Evolutionary conservation across 2,888 invertebrate species (phyloP), one percentile per base, ranked within the genome.

Genomic region (Drosophila mercatorum): DNA sequence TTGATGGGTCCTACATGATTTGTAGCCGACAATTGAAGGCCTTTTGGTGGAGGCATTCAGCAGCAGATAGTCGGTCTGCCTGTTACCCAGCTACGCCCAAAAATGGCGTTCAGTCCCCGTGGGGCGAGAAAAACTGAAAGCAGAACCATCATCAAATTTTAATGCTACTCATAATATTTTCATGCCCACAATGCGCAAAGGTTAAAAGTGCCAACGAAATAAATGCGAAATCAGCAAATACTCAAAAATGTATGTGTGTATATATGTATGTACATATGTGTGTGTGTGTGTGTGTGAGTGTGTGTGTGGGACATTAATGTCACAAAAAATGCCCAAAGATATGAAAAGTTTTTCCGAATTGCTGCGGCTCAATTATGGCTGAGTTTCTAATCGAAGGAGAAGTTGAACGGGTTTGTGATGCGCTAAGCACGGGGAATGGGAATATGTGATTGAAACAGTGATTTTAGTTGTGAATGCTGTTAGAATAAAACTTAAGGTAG

Each of bases 91-190:
- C 5, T 26, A 12, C 14, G 14, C 5, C 8, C 38, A 5, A 12
- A 52, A 34, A 17, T 2, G 49, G 49, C 31, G 17, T 51, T 17
- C 49, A 10, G 11, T 0, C 22, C 52, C 52, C 58, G 60, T 44
- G 55, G 22, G 36, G 17, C 38, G 26, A 26, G 53, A 22, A 17
- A 41, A 59, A 14, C 34, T 31, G 61, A 52, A 51, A 55, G 52
- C 58, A 56, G 64, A 81, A 70, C 68, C 63, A 62, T 64, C 88
- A 89, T 84, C 72, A 88, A 89, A 85, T 88, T 89, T 84, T 84
- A 84, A 89, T 89, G 88, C 88, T 47, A 69, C 77, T 87, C 89
- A 89, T 83, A 83, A 83, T 87, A 70, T 83, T 87, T 74, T 84
- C 88, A 81, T 78, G 65, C 88, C 69, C 72, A 75, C 87, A 83